phyloP scores from a whole-genome alignment of 2,797 vertebrate species.

The Meda fulgida region DNA sequence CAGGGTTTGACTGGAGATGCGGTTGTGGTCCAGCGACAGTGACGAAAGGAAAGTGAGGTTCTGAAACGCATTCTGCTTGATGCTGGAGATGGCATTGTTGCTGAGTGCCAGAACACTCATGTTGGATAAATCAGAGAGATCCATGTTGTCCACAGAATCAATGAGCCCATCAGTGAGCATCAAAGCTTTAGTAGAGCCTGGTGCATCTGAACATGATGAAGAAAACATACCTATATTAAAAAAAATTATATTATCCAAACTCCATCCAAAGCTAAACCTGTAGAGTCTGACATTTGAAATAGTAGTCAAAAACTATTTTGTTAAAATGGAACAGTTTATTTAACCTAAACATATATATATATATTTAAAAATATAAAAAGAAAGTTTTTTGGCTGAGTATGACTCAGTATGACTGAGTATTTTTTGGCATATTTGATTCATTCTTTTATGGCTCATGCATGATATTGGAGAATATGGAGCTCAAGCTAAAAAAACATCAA shows the following conservation, averaged over 20 bases:
- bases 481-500: neutral
- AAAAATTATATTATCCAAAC: neutral
- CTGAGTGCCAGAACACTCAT: slow-evolving; percentile 80
- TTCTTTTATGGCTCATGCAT: neutral
- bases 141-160: slow-evolving; percentile 69
- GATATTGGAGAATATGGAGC: neutral
- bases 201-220: slow-evolving; percentile 68
- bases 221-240: neutral
- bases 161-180: slow-evolving; percentile 81
- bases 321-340: neutral
- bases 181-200: slow-evolving; percentile 75
- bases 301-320: neutral
- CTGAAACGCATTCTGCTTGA: slow-evolving; percentile 73
- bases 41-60: slow-evolving; percentile 73
- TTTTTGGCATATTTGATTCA: too few relatives aligned
- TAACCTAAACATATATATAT: too few relatives aligned
- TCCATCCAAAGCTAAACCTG: neutral
- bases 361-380: too few relatives aligned
- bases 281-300: neutral
- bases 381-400: neutral
- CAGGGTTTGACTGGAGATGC: slow-evolving; percentile 74
- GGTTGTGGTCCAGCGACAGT: slow-evolving; percentile 81
- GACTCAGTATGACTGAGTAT: too few relatives aligned
- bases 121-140: slow-evolving; percentile 75
- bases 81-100: slow-evolving; percentile 75